Conservation (phyloP, 1,140 invertebrate genomes). For the Hormaphis cornu region DNA sequence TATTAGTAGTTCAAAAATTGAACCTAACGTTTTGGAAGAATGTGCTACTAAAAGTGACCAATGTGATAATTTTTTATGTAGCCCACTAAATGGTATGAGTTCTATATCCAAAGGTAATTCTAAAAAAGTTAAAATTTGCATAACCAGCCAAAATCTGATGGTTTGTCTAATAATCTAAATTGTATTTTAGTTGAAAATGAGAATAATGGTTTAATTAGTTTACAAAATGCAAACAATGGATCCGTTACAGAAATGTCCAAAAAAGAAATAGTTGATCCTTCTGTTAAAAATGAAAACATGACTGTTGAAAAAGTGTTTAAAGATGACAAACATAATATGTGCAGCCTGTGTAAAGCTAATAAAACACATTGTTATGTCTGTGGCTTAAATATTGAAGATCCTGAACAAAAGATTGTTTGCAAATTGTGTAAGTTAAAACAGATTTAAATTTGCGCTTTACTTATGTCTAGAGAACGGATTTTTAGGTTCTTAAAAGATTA, state of each 20-base stretch:
- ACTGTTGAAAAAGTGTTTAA: neutral
- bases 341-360: neutral
- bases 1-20: neutral
- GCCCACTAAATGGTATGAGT: neutral
- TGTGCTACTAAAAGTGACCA: neutral
- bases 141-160: neutral
- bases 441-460: too few relatives aligned
- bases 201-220: neutral
- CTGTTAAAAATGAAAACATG: neutral
- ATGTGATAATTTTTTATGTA: neutral
- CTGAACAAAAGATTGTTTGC: constrained; percentile 3
- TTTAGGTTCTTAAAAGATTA: too few relatives aligned
- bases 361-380: neutral
- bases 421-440: constrained; percentile 21
- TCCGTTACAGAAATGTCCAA: neutral
- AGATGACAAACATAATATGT: constrained; percentile 8
- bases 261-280: neutral
- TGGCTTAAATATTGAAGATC: constrained; percentile 6
- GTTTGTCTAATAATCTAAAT: neutral
- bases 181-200: neutral
- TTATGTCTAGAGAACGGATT: too few relatives aligned
- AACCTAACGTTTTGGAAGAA: neutral
- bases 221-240: neutral
- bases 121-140: neutral
- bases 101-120: neutral